A percentile compares a stretch with the other conserved stretches of the same genome.
Conservation (phyloP, 2,113 vertebrate genomes). For the Pheucticus melanocephalus region DNA sequence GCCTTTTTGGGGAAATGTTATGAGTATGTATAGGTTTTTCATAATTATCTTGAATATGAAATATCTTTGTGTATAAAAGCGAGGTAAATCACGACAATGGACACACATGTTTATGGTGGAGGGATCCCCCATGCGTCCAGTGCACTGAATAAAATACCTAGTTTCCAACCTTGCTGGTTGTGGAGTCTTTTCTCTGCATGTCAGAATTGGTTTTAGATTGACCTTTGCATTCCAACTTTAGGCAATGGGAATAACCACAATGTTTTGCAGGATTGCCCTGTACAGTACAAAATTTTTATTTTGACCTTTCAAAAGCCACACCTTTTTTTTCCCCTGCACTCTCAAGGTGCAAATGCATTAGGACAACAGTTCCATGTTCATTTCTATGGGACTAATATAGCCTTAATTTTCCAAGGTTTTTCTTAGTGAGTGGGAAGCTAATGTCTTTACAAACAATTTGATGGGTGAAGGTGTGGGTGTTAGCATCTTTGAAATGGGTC, state of each 20-base stretch:
- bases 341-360: not conserved
- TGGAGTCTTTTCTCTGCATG: not conserved
- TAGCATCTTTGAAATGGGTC: not conserved
- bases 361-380: rapidly evolving
- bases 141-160: not conserved
- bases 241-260: not conserved
- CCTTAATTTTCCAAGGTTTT: not conserved
- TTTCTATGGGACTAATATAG: rapidly evolving
- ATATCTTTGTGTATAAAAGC: not conserved
- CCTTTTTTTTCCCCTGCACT: too few species aligned
- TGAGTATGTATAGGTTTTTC: not conserved
- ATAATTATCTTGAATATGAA: not conserved
- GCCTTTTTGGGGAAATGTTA: not conserved
- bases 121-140: not conserved
- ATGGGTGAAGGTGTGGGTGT: not conserved
- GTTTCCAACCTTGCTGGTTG: not conserved
- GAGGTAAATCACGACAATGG: not conserved
- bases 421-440: not conserved
- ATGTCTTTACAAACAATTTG: not conserved
- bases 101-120: not conserved
- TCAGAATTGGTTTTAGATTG: not conserved
- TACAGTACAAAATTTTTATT: not conserved
- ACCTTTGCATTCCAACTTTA: not conserved
- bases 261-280: not conserved
- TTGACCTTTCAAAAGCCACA: not conserved